Evolutionary conservation across 2,888 invertebrate species (phyloP).

Genomic region (Arrhopalites spinosus): DNA sequence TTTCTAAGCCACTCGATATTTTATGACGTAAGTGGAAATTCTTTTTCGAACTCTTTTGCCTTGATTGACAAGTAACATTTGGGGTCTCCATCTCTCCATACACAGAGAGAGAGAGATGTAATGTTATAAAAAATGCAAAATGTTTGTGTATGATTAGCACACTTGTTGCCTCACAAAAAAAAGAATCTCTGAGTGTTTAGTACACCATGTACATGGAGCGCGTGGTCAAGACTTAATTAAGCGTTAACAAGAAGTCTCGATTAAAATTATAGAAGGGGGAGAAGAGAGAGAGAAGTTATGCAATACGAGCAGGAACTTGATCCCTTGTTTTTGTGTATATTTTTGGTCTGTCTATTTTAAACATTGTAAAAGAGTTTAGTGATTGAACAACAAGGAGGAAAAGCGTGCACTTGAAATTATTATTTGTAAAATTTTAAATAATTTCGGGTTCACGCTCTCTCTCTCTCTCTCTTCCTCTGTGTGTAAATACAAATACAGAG

Average conservation of each 20-base stretch:
- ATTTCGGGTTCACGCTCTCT: too few species aligned
- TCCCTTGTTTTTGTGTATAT: background rate
- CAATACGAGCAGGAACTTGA: too few species aligned
- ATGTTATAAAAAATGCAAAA: background rate
- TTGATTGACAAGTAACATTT: conserved; percentile 10
- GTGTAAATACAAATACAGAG: too few species aligned
- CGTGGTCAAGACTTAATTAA: conserved; percentile 4
- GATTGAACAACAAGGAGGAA: too few species aligned
- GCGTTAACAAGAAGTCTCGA: background rate
- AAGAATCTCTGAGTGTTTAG: too few species aligned
- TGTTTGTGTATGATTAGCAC: background rate
- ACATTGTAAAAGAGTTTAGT: too few species aligned
- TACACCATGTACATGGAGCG: too few species aligned
- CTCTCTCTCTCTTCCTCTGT: too few species aligned
- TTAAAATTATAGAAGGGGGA: too few species aligned
- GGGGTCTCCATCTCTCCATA: background rate
- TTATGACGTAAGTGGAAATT: conserved; percentile 9
- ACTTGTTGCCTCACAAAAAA: background rate
- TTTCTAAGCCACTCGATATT: background rate
- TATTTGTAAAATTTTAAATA: background rate
- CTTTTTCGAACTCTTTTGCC: background rate
- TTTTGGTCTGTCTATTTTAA: background rate
- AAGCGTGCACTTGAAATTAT: conserved; percentile 4
- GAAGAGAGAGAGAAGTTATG: too few species aligned
- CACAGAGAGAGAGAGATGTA: background rate